A percentile compares a stretch with the other conserved stretches of the same genome.
phyloP scores from a whole-genome alignment of 2,797 vertebrate species.

The Cossypha heuglini region DNA sequence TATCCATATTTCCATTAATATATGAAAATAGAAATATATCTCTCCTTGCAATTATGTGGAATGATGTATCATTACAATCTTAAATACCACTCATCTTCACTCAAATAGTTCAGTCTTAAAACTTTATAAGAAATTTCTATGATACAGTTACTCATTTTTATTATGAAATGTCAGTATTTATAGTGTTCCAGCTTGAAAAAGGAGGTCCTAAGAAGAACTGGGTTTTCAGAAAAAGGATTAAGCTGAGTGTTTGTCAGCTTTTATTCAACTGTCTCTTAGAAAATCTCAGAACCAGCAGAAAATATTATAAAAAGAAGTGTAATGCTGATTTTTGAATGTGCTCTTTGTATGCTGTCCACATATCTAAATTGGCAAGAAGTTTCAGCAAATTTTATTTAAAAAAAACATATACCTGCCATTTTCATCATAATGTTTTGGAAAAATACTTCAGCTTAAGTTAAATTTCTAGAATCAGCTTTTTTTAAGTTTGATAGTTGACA shows the following conservation, averaged over 20 bases:
- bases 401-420: background rate
- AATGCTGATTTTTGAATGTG: background rate
- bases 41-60: background rate
- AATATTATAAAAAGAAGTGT: background rate
- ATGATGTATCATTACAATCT: background rate
- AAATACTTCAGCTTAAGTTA: background rate
- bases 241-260: background rate
- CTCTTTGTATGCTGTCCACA: background rate
- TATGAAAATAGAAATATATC: background rate
- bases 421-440: background rate
- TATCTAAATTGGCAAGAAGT: background rate
- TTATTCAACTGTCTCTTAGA: background rate
- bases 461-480: background rate
- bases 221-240: background rate
- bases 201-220: background rate
- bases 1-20: conserved; percentile 70
- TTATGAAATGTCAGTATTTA: background rate
- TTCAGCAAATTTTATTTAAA: background rate
- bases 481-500: background rate
- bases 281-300: background rate
- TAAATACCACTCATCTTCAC: background rate
- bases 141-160: background rate
- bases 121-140: background rate
- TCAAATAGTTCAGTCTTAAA: background rate
- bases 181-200: background rate